A percentile compares a stretch with the other conserved stretches of the same genome.
Conservation (phyloP, 2,113 vertebrate genomes). For the Pterocles orientalis region DNA sequence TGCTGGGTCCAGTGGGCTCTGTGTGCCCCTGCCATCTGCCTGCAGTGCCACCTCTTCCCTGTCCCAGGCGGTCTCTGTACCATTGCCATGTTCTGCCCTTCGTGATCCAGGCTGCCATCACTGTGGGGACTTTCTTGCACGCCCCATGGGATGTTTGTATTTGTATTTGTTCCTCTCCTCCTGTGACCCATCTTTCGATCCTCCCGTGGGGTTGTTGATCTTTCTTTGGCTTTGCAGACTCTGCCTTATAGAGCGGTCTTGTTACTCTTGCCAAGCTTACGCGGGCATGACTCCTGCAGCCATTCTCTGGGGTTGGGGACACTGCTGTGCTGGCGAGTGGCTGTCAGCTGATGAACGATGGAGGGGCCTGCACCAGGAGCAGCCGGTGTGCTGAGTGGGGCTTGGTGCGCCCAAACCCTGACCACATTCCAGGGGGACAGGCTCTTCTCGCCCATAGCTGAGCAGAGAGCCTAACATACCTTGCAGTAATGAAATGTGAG, state of each 20-base stretch:
- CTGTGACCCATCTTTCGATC: not conserved
- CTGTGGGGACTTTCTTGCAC: not conserved
- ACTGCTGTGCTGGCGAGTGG: not conserved
- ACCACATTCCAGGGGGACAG: not conserved
- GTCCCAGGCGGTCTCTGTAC: not conserved
- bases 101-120: not conserved
- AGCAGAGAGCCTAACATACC: not conserved
- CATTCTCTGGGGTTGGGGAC: not conserved
- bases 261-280: not conserved
- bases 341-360: not conserved
- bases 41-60: not conserved
- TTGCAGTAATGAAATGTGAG: slow-evolving; percentile 3
- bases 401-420: not conserved
- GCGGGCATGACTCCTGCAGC: not conserved
- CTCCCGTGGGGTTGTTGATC: not conserved
- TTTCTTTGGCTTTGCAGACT: not conserved
- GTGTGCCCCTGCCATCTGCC: not conserved
- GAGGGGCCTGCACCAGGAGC: not conserved
- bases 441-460: not conserved
- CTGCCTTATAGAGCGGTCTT: not conserved
- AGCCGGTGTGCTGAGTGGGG: not conserved
- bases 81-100: not conserved
- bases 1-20: not conserved
- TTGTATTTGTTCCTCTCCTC: not conserved
- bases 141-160: not conserved